Evolutionary conservation across 2,888 invertebrate genomes (phyloP), one percentile per base, ranked within the genome.

Genomic region (Tetrapedia diversipes): DNA sequence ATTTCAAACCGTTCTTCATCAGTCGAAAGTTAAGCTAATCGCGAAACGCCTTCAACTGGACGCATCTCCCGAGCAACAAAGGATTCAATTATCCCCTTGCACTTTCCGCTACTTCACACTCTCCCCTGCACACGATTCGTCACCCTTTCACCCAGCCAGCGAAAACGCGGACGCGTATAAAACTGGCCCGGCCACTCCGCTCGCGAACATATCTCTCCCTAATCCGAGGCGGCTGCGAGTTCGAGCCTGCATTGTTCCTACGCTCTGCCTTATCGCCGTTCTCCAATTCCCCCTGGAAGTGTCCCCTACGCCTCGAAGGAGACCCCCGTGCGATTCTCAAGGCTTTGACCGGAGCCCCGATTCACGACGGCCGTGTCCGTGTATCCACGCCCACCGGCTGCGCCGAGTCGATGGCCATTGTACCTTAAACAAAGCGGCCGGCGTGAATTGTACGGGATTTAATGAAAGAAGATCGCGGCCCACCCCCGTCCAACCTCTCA

Each of bases 341-440:
- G 81, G 63, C 64, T 64, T 47, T 64, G 71, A 54, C 73, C 82
- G 78, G 77, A 82, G 73, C 79, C 77, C 77, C 83, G 85, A 87
- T 87, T 85, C 86, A 83, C 83, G 79, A 83, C 83, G 79, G 71
- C 82, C 78, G 86, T 84, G 87, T 86, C n/a, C 87, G 79, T 82
- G 85, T 85, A 78, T 82, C 86, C 87, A 86, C 88, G 86, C 86
- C 86, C 84, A 82, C 82, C 77, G 81, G 73, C 80, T 81, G 81
- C 82, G 69, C 76, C 82, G 83, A 83, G 82, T 89, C 88, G 87
- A 89, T 87, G 84, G 88, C 89, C 88, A 89, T 89, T 89, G 90
- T 89, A 81, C 81, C 84, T 86, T 87, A 87, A 88, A 89, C 90
- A 89, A 89, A 86, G 89, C 85, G 83, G 79, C 72, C 73, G 76